phyloP scores from a whole-genome alignment of 2,888 invertebrate genomes.

The Heliconius erato region DNA sequence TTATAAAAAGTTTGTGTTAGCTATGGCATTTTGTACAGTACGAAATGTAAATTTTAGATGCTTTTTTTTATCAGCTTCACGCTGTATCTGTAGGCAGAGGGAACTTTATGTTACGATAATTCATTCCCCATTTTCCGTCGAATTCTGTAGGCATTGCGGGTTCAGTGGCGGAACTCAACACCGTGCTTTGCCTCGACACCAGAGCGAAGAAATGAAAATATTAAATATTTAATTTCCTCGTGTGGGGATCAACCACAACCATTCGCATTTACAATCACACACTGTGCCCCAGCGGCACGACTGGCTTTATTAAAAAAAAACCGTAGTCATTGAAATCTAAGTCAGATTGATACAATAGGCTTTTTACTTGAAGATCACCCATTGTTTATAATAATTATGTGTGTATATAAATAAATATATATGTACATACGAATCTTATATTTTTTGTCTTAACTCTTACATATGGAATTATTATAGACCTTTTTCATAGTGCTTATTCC shows the following conservation, averaged over 20 bases:
- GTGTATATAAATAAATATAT: not conserved
- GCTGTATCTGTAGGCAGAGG: no score
- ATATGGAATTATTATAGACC: conserved; percentile 3
- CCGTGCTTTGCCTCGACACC: no score
- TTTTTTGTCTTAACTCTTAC: not conserved
- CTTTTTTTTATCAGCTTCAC: no score
- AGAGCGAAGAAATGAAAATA: no score
- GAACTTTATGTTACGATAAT: no score
- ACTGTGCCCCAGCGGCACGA: no score
- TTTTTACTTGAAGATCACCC: conserved; percentile 34
- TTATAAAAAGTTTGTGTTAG: not conserved
- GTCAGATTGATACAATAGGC: conserved; percentile 36
- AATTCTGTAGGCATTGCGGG: no score
- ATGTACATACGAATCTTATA: conserved; percentile 9
- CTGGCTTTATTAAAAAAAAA: conserved; percentile 2
- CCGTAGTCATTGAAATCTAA: conserved; percentile 10
- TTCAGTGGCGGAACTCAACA: no score
- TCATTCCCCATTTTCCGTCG: no score
- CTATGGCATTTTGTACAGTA: not conserved
- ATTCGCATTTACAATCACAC: no score
- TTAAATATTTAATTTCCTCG: no score
- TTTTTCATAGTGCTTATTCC: not conserved
- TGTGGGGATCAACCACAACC: no score
- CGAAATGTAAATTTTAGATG: not conserved
- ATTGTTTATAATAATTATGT: conserved; percentile 30